Percentiles rank a stretch among this genome's conserved stretches.
phyloP scores from a whole-genome alignment of 2,797 vertebrate species.

The Notoglanidium macrostoma region DNA sequence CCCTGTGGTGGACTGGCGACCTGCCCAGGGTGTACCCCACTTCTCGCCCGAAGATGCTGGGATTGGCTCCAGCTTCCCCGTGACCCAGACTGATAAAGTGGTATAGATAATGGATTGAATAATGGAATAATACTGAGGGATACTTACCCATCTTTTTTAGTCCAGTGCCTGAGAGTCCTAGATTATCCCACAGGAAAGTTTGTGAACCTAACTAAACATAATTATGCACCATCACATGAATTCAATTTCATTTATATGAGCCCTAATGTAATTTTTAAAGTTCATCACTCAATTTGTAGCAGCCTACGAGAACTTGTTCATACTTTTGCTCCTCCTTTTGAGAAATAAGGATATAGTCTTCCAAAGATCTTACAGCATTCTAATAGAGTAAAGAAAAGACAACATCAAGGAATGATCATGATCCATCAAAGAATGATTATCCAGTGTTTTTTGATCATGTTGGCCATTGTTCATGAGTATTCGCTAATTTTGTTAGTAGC shows the following conservation, averaged over 20 bases:
- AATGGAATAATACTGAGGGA: background rate
- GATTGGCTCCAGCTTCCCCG: too few species aligned
- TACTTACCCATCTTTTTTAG: background rate
- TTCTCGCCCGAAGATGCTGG: too few species aligned
- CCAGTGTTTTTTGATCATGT: slow-evolving; percentile 36
- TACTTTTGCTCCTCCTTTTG: slow-evolving; percentile 26
- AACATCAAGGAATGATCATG: slow-evolving; percentile 41
- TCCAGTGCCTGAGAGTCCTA: background rate
- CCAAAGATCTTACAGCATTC: slow-evolving; percentile 7
- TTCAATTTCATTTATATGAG: slow-evolving; percentile 4
- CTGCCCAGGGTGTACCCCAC: too few species aligned
- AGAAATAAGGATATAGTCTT: background rate
- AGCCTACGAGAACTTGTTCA: background rate
- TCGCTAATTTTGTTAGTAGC: background rate
- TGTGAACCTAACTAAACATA: background rate
- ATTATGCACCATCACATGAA: slow-evolving; percentile 41
- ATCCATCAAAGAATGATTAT: slow-evolving; percentile 35
- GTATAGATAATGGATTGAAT: too few species aligned
- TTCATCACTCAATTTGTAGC: background rate
- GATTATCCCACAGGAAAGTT: background rate
- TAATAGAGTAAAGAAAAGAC: background rate
- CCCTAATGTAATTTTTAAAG: slow-evolving; percentile 29
- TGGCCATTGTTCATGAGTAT: slow-evolving; percentile 26
- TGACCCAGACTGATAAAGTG: too few species aligned
- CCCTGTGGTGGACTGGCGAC: too few species aligned